These are phyloP conservation scores for Enteromius mattozi DNA, from an alignment of 2,797 vertebrate genomes.

Conservation along the genomic window DNA sequence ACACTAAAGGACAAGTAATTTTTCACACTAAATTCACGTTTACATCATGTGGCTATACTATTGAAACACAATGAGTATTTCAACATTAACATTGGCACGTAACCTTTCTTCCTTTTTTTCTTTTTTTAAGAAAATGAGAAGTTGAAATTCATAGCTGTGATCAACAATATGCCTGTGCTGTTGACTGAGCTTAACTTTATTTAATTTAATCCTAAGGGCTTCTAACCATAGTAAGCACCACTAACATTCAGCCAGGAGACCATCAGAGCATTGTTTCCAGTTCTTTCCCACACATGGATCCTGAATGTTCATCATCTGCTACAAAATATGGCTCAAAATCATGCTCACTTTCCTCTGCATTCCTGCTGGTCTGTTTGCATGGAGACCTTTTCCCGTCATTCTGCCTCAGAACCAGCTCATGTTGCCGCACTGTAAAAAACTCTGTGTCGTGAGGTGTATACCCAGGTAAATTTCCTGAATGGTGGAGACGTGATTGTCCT, in stretches of 20 bases:
- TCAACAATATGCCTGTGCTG: not conserved
- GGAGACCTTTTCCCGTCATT: constrained; percentile 34
- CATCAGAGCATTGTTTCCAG: constrained; percentile 77
- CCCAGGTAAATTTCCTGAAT: constrained; percentile 64
- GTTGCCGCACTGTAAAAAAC: constrained; percentile 42
- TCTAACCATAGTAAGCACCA: not conserved
- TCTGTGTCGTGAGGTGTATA: constrained; percentile 61
- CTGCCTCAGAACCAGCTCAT: constrained; percentile 52
- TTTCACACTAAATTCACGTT: not conserved
- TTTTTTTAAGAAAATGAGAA: not conserved
- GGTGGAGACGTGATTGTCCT: constrained; percentile 59
- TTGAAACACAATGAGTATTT: not conserved
- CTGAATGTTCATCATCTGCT: constrained; percentile 59
- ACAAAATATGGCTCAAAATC: constrained; percentile 39
- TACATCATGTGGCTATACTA: not conserved
- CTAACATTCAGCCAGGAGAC: not conserved
- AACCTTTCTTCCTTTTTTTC: not conserved
- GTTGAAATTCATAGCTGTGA: not conserved
- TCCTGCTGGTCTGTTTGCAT: constrained; percentile 43
- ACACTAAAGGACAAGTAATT: too few species aligned
- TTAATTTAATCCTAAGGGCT: not conserved
- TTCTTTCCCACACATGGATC: constrained; percentile 69
- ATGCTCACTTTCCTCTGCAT: constrained; percentile 38
- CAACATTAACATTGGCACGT: not conserved
- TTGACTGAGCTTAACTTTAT: not conserved